A percentile compares a stretch with the other conserved stretches of the same genome.
phyloP scores from a whole-genome alignment of 2,113 vertebrate genomes.

The Scomber japonicus region DNA sequence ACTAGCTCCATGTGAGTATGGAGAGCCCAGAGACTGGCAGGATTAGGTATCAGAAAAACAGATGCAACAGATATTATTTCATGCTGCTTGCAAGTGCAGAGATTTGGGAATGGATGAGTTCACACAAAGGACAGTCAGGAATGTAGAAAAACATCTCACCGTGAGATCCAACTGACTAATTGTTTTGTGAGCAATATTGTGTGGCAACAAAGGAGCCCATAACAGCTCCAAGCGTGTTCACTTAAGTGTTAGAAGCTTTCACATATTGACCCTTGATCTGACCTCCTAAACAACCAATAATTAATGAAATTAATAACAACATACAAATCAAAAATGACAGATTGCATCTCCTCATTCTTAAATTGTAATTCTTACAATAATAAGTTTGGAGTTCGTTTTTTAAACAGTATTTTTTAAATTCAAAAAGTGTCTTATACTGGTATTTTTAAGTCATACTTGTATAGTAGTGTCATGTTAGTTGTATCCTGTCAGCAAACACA shows the following conservation, averaged over 20 bases:
- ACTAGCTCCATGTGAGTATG: slow-evolving; percentile 25
- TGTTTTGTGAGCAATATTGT: background rate
- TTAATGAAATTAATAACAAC: no score
- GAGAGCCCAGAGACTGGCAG: slow-evolving; percentile 39
- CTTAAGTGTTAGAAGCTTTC: slow-evolving; percentile 9
- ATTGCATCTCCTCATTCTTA: no score
- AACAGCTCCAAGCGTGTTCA: slow-evolving; percentile 10
- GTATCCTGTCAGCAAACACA: background rate
- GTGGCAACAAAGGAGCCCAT: background rate
- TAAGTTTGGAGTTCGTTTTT: no score
- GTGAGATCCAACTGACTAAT: slow-evolving; percentile 3
- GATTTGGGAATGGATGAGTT: slow-evolving; percentile 47
- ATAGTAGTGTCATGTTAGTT: no score
- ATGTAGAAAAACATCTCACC: slow-evolving; percentile 42
- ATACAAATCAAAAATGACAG: no score
- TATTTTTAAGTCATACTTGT: no score
- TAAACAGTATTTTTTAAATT: no score
- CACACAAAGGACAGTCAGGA: slow-evolving; percentile 32
- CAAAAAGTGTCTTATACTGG: no score
- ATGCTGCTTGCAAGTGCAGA: slow-evolving; percentile 48
- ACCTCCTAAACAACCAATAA: background rate
- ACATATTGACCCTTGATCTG: slow-evolving; percentile 1
- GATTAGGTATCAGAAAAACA: slow-evolving; percentile 60
- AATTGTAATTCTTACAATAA: no score
- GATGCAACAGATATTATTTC: slow-evolving; percentile 51